These are phyloP conservation scores for Drosophila orosa DNA, from an alignment of 1,140 invertebrate genomes.

Conservation along the genomic window DNA sequence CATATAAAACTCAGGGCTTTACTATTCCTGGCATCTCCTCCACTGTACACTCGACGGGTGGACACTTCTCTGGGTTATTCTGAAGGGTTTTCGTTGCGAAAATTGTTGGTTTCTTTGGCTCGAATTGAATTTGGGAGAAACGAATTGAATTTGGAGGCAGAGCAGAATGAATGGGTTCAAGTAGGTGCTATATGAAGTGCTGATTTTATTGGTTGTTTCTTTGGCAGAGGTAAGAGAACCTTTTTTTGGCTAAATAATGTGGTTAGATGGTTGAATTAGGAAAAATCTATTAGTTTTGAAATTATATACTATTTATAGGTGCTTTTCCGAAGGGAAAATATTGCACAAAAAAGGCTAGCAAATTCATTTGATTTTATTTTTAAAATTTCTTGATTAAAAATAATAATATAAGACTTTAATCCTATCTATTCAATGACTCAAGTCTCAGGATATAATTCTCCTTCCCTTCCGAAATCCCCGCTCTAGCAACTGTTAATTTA, in stretches of 20 bases:
- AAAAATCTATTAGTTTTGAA: too few relatives aligned
- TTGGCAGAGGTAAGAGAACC: neutral
- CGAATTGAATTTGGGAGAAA: constrained; percentile 43
- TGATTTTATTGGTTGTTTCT: constrained; percentile 18
- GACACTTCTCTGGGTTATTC: constrained; percentile 34
- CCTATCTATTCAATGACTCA: neutral
- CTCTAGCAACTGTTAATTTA: neutral
- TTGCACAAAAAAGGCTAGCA: too few relatives aligned
- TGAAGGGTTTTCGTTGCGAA: constrained; percentile 23
- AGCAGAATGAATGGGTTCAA: constrained; percentile 36
- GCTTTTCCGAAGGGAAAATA: too few relatives aligned
- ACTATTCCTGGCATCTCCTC: constrained; percentile 52
- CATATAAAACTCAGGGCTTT: constrained; percentile 76
- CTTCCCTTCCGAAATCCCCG: neutral
- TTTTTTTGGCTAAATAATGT: neutral
- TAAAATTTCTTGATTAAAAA: neutral
- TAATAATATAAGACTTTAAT: neutral
- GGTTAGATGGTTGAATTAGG: neutral
- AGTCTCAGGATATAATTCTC: neutral
- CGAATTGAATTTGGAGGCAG: constrained; percentile 38
- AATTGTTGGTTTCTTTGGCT: constrained; percentile 39
- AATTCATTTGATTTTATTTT: too few relatives aligned
- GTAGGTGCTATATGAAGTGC: constrained; percentile 36
- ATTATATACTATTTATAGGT: too few relatives aligned
- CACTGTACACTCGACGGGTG: constrained; percentile 23